Conservation (phyloP, 2,797 vertebrate species). For the Chaunax sp. region DNA sequence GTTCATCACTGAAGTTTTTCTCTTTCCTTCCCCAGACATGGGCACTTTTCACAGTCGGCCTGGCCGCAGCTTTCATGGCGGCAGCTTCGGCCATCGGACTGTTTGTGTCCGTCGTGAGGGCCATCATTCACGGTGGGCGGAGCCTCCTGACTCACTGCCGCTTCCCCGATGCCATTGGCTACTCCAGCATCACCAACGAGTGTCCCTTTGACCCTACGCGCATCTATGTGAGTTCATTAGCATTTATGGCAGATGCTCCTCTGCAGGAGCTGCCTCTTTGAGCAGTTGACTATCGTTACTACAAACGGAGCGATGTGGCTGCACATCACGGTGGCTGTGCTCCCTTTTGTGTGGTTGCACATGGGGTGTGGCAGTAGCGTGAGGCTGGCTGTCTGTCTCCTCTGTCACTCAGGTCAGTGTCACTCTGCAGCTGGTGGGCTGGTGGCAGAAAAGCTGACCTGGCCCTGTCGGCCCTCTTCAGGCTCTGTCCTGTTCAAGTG, state of each 20-base stretch:
- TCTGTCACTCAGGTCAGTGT: constrained; percentile 34
- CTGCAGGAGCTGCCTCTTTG: constrained; percentile 14
- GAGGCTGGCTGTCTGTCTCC: constrained; percentile 13
- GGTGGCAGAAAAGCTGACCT: constrained; percentile 56
- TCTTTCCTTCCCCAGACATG: constrained; percentile 79
- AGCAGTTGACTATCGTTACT: no score
- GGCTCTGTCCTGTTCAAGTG: constrained; percentile 37
- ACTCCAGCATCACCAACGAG: constrained; percentile 81
- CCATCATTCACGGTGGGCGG: constrained; percentile 82
- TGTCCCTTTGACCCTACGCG: constrained; percentile 94
- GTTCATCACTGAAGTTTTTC: not conserved
- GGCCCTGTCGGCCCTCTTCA: constrained; percentile 41
- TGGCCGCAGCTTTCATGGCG: constrained; percentile 81
- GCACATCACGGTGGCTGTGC: not conserved
- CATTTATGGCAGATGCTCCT: not conserved
- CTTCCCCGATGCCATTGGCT: constrained; percentile 62
- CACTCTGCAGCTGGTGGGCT: constrained; percentile 13
- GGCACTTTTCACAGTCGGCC: constrained; percentile 81
- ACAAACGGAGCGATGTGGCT: not conserved
- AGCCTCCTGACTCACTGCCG: constrained; percentile 87
- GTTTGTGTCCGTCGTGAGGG: constrained; percentile 81
- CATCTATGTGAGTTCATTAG: constrained; percentile 87
- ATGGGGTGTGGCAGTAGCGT: constrained; percentile 2
- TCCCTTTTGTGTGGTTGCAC: not conserved
- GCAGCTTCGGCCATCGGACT: constrained; percentile 85